phyloP scores from a whole-genome alignment of 1,140 invertebrate species.

The Drosophila teissieri region DNA sequence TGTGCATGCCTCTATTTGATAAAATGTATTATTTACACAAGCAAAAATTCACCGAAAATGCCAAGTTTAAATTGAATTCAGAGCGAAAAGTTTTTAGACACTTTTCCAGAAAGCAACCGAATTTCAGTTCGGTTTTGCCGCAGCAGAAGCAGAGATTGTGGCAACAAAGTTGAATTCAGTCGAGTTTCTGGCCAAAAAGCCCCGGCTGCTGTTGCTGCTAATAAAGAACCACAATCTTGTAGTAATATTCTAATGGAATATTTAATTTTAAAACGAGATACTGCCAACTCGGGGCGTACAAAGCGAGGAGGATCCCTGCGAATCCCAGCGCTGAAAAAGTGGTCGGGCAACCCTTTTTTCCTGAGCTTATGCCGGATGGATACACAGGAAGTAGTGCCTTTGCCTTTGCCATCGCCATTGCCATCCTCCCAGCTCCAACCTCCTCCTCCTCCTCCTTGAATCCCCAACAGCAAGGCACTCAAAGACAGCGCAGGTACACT shows the following conservation, averaged over 20 bases:
- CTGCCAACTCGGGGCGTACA: constrained; percentile 52
- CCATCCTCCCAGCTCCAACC: constrained; percentile 24
- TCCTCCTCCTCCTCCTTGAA: constrained; percentile 6
- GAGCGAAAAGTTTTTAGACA: background rate
- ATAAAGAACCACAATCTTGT: constrained; percentile 79
- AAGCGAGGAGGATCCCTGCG: constrained; percentile 45
- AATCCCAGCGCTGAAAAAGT: constrained; percentile 56
- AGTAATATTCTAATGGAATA: constrained; percentile 84
- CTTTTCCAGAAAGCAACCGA: constrained; percentile 7
- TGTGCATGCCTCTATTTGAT: background rate
- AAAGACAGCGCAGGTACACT: constrained; percentile 64
- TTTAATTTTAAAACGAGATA: constrained; percentile 84
- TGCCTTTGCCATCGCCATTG: background rate
- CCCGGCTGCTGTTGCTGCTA: constrained; percentile 32
- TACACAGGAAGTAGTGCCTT: constrained; percentile 79
- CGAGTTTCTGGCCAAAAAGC: constrained; percentile 43
- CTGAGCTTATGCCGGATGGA: constrained; percentile 77
- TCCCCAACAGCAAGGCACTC: constrained; percentile 35
- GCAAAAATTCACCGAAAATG: constrained; percentile 13
- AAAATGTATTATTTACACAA: constrained; percentile 27
- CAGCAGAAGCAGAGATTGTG: constrained; percentile 11
- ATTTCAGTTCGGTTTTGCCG: constrained; percentile 13
- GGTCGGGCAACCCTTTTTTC: constrained; percentile 69
- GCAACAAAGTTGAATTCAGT: constrained; percentile 41
- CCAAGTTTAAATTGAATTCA: constrained; percentile 15